These are phyloP conservation scores for Pseudorasbora parva DNA, from an alignment of 2,113 vertebrate genomes.

Conservation along the genomic window DNA sequence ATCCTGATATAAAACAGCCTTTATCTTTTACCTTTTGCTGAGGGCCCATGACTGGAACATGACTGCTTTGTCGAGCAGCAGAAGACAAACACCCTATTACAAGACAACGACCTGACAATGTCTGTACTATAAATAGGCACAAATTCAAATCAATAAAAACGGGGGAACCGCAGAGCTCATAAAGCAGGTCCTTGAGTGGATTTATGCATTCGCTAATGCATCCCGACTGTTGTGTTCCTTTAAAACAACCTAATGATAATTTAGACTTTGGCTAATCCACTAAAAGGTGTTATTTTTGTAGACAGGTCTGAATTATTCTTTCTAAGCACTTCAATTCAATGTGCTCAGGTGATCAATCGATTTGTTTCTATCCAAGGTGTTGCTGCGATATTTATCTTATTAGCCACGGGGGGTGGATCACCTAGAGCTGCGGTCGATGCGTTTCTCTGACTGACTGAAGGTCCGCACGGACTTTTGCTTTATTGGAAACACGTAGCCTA, in stretches of 20 bases:
- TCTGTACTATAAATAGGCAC: slow-evolving; percentile 45
- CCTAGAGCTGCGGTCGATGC: slow-evolving; percentile 20
- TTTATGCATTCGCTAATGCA: slow-evolving; percentile 44
- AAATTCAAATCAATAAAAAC: slow-evolving; percentile 47
- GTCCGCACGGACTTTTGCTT: background rate
- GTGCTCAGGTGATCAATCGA: slow-evolving; percentile 28
- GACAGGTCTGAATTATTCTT: slow-evolving; percentile 28
- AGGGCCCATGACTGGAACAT: slow-evolving; percentile 1
- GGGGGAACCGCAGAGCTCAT: slow-evolving; percentile 1
- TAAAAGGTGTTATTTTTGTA: background rate
- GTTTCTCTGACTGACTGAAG: slow-evolving; percentile 31
- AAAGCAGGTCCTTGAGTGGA: slow-evolving; percentile 20
- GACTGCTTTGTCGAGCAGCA: background rate
- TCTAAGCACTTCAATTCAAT: background rate
- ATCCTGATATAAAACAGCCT: background rate
- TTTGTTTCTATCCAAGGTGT: slow-evolving; percentile 28
- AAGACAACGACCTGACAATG: slow-evolving; percentile 16
- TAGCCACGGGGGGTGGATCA: background rate
- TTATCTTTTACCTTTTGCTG: slow-evolving; percentile 20
- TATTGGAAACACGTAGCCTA: background rate
- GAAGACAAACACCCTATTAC: slow-evolving; percentile 22
- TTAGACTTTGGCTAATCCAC: slow-evolving; percentile 19
- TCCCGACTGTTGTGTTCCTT: slow-evolving; percentile 6
- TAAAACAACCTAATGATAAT: slow-evolving; percentile 35
- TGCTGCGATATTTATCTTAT: slow-evolving; percentile 19